Percentiles rank a stretch among this genome's conserved stretches.
Conservation (phyloP, 1,140 invertebrate species). For the Berghia stephanieae region DNA sequence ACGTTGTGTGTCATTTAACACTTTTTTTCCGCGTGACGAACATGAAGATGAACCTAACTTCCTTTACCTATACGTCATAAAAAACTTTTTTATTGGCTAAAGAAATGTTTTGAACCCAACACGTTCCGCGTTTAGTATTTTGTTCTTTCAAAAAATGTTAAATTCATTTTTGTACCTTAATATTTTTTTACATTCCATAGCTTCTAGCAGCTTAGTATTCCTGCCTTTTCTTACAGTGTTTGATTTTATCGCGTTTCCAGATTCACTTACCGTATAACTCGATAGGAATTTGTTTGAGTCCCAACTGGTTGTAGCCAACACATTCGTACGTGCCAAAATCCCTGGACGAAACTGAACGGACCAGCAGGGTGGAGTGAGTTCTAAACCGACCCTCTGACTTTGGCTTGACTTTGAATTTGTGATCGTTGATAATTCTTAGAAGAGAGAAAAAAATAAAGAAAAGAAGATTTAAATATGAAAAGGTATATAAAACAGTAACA, state of each 20-base stretch:
- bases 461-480: no score
- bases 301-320: neutral
- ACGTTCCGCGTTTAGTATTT: no score
- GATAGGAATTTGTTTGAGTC: neutral
- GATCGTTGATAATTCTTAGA: neutral
- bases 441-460: no score
- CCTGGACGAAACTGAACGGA: neutral
- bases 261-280: neutral
- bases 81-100: no score
- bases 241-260: neutral
- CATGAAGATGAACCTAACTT: no score
- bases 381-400: neutral
- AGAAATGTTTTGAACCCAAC: no score
- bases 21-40: no score
- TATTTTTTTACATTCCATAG: neutral
- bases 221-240: neutral
- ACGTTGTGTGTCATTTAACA: no score
- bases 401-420: neutral
- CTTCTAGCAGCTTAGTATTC: neutral
- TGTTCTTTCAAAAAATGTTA: no score
- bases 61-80: no score
- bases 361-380: neutral
- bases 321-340: neutral
- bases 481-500: no score
- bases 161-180: no score